Percentiles rank a stretch among this genome's conserved stretches.
Evolutionary conservation across 2,888 invertebrate species (phyloP).

Genomic region (Andrena fulva): DNA sequence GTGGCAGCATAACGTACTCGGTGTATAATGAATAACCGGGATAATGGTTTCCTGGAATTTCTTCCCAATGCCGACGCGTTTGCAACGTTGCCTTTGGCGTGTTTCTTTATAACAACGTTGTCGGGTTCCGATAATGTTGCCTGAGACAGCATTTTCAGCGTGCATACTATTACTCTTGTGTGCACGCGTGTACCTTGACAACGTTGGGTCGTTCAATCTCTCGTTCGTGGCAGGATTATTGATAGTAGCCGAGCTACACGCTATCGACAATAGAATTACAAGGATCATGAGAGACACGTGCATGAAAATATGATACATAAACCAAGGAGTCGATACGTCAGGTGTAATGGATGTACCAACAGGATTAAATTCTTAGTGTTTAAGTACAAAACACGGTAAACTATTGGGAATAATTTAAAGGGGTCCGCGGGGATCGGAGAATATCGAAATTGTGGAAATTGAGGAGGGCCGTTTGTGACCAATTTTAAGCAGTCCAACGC

Average conservation of each 20-base stretch:
- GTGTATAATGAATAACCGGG: too few relatives aligned
- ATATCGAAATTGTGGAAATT: too few relatives aligned
- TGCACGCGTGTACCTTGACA: conserved; percentile 7
- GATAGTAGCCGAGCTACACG: conserved; percentile 35
- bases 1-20: too few relatives aligned
- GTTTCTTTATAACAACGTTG: neutral
- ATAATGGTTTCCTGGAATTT: neutral
- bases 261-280: conserved; percentile 14
- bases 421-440: too few relatives aligned
- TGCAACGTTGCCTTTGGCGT: neutral
- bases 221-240: conserved; percentile 40
- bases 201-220: conserved; percentile 15
- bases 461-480: neutral
- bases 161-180: neutral
- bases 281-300: conserved; percentile 1
- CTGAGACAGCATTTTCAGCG: neutral
- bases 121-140: neutral
- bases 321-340: neutral
- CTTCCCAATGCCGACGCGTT: neutral
- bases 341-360: neutral
- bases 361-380: neutral
- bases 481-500: neutral
- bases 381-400: neutral
- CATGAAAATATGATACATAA: neutral
- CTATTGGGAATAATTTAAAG: neutral